These are phyloP conservation scores for Numenius arquata DNA, from an alignment of 2,113 vertebrate species.

Conservation along the genomic window DNA sequence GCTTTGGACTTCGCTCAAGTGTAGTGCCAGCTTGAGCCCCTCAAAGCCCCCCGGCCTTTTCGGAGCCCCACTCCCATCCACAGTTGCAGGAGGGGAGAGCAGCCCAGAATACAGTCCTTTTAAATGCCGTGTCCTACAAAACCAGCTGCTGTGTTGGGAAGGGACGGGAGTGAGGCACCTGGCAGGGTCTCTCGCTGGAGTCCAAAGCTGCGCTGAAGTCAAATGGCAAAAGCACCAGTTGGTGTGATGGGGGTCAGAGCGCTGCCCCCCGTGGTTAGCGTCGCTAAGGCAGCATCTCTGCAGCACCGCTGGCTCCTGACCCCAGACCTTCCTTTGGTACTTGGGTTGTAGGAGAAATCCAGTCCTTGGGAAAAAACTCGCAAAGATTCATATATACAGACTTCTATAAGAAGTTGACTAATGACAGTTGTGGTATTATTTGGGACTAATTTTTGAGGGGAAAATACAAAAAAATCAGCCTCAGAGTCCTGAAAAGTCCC, in stretches of 20 bases:
- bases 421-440: background rate
- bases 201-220: background rate
- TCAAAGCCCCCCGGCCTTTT: rapidly evolving
- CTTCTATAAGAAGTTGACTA: background rate
- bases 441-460: background rate
- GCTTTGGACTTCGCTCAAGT: background rate
- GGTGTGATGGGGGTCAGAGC: background rate
- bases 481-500: background rate
- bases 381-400: background rate
- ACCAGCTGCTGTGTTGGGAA: background rate
- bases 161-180: background rate
- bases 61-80: background rate
- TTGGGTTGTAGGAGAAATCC: background rate
- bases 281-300: background rate
- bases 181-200: background rate
- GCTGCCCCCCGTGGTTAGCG: background rate
- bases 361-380: background rate
- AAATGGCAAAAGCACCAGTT: background rate
- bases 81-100: background rate
- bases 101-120: background rate
- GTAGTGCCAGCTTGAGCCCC: background rate
- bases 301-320: background rate
- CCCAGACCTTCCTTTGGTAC: background rate
- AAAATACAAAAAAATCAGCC: background rate
- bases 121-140: background rate